Evolutionary conservation across 2,888 invertebrate species (phyloP).

Genomic region (Apotomis capreana): DNA sequence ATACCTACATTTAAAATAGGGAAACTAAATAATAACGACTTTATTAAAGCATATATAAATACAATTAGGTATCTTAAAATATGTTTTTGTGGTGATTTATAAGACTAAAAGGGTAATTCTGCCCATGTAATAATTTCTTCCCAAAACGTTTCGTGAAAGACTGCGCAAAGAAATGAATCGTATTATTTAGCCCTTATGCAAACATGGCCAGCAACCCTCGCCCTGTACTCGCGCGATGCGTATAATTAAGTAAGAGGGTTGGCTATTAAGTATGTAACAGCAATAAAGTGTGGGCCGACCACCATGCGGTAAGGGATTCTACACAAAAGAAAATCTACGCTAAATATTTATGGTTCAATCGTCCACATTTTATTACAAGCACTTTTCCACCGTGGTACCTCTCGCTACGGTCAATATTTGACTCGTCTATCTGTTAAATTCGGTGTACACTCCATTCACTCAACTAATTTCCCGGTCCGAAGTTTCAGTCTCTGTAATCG

Average conservation of each 20-base stretch:
- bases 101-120: neutral
- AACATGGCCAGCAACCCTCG: conserved; percentile 57
- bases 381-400: conserved; percentile 2
- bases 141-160: conserved; percentile 6
- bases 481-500: conserved; percentile 45
- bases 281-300: conserved; percentile 69
- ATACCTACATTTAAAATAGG: too few species aligned
- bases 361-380: neutral
- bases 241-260: conserved; percentile 80
- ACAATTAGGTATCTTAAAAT: too few species aligned
- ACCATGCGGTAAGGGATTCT: conserved; percentile 58
- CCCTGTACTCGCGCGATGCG: conserved; percentile 63
- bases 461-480: conserved; percentile 38
- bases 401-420: conserved; percentile 6
- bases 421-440: conserved; percentile 30
- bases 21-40: too few species aligned
- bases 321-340: conserved; percentile 66
- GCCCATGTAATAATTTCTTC: conserved; percentile 4
- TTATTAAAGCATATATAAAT: too few species aligned
- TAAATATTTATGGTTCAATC: conserved; percentile 50
- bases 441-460: conserved; percentile 32
- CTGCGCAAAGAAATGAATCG: conserved; percentile 70
- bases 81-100: neutral
- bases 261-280: conserved; percentile 78
- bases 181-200: conserved; percentile 67